A percentile compares a stretch with the other conserved stretches of the same genome.
These are phyloP conservation scores for Cephus pygmeus DNA, from an alignment of 2,888 invertebrate species.

Conservation along the genomic window DNA sequence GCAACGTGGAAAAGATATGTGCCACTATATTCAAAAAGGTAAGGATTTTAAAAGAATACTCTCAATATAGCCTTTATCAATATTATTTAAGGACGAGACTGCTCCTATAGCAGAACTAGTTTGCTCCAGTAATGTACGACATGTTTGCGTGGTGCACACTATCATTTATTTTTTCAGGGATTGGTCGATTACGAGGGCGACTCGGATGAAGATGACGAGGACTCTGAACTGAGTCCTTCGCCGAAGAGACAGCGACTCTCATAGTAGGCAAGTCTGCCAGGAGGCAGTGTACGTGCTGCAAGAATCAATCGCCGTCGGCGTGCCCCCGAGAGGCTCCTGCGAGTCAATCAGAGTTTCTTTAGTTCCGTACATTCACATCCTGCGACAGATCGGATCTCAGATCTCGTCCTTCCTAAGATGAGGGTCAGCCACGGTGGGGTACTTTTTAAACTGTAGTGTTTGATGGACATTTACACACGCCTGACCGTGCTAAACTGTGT, in stretches of 20 bases:
- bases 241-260: slow-evolving; percentile 82
- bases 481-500: slow-evolving; percentile 52
- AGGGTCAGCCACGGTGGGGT: slow-evolving; percentile 8
- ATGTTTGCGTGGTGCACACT: background rate
- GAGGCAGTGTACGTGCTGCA: slow-evolving; percentile 53
- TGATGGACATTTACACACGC: slow-evolving; percentile 50
- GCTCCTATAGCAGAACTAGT: background rate
- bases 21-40: slow-evolving; percentile 68
- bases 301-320: slow-evolving; percentile 47
- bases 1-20: slow-evolving; percentile 65
- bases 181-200: slow-evolving; percentile 98
- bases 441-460: slow-evolving; percentile 35
- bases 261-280: slow-evolving; percentile 69
- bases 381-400: slow-evolving; percentile 20
- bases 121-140: background rate
- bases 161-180: slow-evolving; percentile 70
- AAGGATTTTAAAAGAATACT: slow-evolving; percentile 14
- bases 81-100: background rate
- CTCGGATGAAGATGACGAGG: slow-evolving; percentile 94
- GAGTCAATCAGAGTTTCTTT: slow-evolving; percentile 34
- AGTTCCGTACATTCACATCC: slow-evolving; percentile 29
- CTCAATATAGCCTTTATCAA: background rate
- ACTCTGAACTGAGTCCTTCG: slow-evolving; percentile 71
- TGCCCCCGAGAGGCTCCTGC: slow-evolving; percentile 32
- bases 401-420: slow-evolving; percentile 5